Evolutionary conservation across 1,140 invertebrate species (phyloP).

Genomic region (Diachasmimorpha longicaudata): DNA sequence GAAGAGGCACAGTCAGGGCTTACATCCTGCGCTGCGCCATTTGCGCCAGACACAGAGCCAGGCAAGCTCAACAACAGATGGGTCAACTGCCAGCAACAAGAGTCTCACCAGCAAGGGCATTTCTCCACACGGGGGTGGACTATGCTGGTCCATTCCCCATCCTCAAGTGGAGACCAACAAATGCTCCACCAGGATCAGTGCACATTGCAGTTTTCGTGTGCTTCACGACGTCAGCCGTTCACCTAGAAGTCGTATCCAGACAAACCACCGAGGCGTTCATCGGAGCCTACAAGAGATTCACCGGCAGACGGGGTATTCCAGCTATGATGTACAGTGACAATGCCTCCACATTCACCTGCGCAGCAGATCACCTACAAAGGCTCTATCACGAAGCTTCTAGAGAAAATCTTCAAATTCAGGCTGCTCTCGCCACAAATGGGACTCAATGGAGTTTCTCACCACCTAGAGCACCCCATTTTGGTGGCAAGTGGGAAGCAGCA

Average conservation of each 20-base stretch:
- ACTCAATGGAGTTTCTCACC: too few relatives aligned
- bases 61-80: conserved; percentile 29
- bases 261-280: not conserved
- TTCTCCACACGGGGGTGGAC: conserved; percentile 41
- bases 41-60: not conserved
- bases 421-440: too few relatives aligned
- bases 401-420: too few relatives aligned
- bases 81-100: conserved; percentile 28
- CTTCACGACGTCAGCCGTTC: conserved; percentile 31
- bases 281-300: not conserved
- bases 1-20: conserved; percentile 20
- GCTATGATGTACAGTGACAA: not conserved
- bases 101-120: conserved; percentile 28
- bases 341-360: too few relatives aligned
- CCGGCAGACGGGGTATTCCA: not conserved
- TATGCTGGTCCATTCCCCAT: conserved; percentile 47
- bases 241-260: not conserved
- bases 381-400: too few relatives aligned
- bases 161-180: conserved; percentile 33
- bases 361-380: too few relatives aligned
- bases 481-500: too few relatives aligned
- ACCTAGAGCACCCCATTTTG: too few relatives aligned
- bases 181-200: conserved; percentile 27
- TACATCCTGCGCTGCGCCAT: not conserved
- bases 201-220: conserved; percentile 42